These are phyloP conservation scores for Tragelaphus eurycerus DNA, from an alignment of 2,797 vertebrate genomes.

Conservation along the genomic window DNA sequence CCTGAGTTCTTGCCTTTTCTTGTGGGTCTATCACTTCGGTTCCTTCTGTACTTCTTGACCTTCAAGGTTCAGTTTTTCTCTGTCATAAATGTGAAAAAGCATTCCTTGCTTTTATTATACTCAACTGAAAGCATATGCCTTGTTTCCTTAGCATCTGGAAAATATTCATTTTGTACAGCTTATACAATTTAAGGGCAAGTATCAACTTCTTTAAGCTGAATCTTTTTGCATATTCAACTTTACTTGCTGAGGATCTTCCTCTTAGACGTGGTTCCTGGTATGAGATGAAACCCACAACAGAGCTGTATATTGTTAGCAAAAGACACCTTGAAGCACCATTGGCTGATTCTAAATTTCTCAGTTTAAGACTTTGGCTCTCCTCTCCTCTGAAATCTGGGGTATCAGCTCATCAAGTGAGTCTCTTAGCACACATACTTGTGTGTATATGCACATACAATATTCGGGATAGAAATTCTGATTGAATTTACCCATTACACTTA, in stretches of 20 bases:
- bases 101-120: background rate
- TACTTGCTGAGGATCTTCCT: background rate
- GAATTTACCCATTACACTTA: background rate
- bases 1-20: background rate
- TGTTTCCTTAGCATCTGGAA: background rate
- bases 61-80: background rate
- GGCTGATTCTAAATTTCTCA: background rate
- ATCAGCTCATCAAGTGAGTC: background rate
- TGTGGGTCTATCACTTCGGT: background rate
- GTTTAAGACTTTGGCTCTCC: background rate
- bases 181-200: slow-evolving; percentile 11
- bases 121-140: background rate
- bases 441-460: background rate
- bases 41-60: background rate
- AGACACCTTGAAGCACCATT: background rate
- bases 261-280: background rate
- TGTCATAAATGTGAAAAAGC: background rate
- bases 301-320: background rate
- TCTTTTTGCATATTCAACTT: background rate
- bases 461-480: background rate
- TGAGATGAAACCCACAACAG: background rate
- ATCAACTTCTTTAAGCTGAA: background rate
- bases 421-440: background rate
- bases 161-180: background rate
- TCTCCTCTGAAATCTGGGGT: background rate